Percentiles rank a stretch among this genome's conserved stretches.
Conservation (phyloP, 1,140 invertebrate species). For the Procambarus clarkii region DNA sequence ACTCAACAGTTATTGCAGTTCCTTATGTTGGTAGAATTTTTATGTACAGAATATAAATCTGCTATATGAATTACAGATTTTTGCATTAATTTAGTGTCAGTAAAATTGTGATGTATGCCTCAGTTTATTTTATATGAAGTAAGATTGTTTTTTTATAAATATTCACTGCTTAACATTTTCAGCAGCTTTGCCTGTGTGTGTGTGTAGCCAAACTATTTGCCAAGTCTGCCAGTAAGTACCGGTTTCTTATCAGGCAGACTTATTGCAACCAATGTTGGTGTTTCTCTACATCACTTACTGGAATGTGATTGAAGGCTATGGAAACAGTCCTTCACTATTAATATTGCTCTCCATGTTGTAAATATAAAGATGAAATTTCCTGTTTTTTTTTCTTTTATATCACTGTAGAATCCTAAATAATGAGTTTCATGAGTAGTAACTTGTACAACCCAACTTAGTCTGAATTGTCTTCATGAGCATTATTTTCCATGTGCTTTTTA, state of each 20-base stretch:
- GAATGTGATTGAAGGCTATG: neutral
- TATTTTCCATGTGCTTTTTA: constrained; percentile 31
- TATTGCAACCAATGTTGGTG: no score
- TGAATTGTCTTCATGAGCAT: constrained; percentile 9
- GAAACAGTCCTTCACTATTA: neutral
- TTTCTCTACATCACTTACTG: neutral
- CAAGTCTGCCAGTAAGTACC: neutral
- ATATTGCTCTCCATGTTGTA: constrained; percentile 30
- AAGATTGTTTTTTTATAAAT: neutral
- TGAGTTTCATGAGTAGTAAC: constrained; percentile 3
- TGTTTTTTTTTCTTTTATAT: neutral
- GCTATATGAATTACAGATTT: neutral
- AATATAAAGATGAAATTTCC: constrained; percentile 19
- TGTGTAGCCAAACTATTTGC: neutral
- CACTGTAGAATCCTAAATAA: constrained; percentile 13
- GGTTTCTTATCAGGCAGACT: no score
- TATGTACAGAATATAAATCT: neutral
- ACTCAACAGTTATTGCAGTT: neutral
- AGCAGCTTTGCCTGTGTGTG: neutral
- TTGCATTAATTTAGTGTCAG: neutral
- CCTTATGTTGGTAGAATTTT: neutral
- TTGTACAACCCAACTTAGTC: neutral
- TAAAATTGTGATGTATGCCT: neutral
- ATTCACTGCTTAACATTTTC: neutral
- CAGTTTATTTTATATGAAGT: neutral